Evolutionary conservation across 2,888 invertebrate genomes (phyloP), one percentile per base, ranked within the genome.

Genomic region (Lithodes maja): DNA sequence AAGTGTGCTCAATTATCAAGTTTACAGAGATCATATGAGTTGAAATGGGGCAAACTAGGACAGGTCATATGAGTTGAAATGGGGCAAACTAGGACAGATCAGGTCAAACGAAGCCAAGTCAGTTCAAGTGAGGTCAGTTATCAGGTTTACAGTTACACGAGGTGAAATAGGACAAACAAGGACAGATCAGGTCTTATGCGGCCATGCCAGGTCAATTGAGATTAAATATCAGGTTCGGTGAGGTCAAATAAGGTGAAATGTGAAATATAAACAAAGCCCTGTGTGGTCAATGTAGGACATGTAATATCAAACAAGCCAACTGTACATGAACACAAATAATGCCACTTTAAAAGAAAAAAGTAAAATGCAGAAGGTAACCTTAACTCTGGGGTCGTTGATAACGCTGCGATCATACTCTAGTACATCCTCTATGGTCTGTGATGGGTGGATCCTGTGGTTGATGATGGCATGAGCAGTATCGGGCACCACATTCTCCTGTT

Each of bases 391-490:
- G 90, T 94, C 93, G 86, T 92, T 92, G 75, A 93, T 93, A 2
- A 93, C 91, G 2, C 92, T 88, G 17, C 91, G 87, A 80, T 93
- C 93, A 92, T 92, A 92, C 69, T 93, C 92, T 3, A 93, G 53
- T 7, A 93, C 94, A 92, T 94, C 93, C 88, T 93, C 92, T 1
- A 94, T 92, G 17, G 93, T 93, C 92, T 94, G 94, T 7, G 94
- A 93, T 5, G 94, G 94, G 92, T 94, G 94, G 54, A 95, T 93
- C 68, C 94, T 93, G 89, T 95, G 94, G 92, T 95, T 95, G 50
- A 95, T 93, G 49, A 93, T 92, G 3, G 94, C 94, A 71, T 92
- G 92, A 12, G 94, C 95, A 3, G 92, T 92, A 15, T 93, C 93
- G 2, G 95, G 94, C 78, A 94, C 92, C 2, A 95, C 94, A 93